Base-by-base conservation (phyloP, 2,113 vertebrate species). In the Mesitornis unicolor region DNA sequence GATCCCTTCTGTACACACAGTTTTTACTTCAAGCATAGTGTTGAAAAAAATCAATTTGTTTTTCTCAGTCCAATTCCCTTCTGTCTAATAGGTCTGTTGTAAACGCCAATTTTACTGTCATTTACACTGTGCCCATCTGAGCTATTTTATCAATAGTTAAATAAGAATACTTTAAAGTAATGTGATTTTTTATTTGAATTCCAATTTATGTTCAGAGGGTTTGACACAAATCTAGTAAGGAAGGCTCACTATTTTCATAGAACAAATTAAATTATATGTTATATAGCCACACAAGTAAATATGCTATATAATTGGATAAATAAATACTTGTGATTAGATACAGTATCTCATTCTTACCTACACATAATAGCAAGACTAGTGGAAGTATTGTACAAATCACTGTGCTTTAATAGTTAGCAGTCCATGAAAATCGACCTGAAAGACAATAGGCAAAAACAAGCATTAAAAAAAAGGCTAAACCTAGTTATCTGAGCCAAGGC, bases 121-220 rank as follows among this genome's bases (percentile, higher is more conserved):
- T 95, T 96, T 96, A 92, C 93, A 78, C 94, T 81, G 73, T 71
- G 84, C 76, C 47, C 84, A 87, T 95, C 93, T 84, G 76, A 97
- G 93, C 89, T 87, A 67, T 97, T 96, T 95, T 92, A 95, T 95
- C 93, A 95, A 95, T 95, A 93, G 94, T 95, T 97, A 97, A 97
- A 96, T 95, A 96, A 96, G 95, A 95, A 96, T 91, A 95, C 86
- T 93, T 92, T 89, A 89, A 95, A 93, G 89, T 90, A 95, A 93
- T 84, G 86, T 78, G 91, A 78, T 89, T 92, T 95, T 97, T 96
- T 94, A 95, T 95, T 93, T 94, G 84, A 97, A 95, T 95, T 93
- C 84, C 89, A 71, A 93, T 96, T 94, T 94, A 71, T 65, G 89
- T 94, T 91, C 48, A 64, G 77, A 79, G 36, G 35, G 81, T 71